Percentiles rank a stretch among this genome's conserved stretches.
phyloP scores from a whole-genome alignment of 37 sponge, comb jelly and placozoan species.

The Cliona cf. orientalis region DNA sequence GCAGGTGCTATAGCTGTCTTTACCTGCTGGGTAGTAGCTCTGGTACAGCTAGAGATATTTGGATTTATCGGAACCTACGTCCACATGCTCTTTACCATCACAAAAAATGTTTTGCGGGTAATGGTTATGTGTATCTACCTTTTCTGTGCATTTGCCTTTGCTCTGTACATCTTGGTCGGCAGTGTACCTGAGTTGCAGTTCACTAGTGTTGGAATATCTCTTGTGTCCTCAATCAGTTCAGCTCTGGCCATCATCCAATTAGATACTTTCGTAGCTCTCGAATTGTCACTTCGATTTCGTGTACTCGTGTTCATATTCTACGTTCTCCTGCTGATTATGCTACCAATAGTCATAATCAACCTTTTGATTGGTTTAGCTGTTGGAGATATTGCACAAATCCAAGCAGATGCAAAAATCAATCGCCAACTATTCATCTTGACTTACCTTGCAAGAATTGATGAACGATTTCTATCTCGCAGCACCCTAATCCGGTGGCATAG shows the following conservation, averaged over 20 bases:
- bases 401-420: constrained; percentile 63
- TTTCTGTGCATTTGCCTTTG: constrained; percentile 74
- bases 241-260: constrained; percentile 65
- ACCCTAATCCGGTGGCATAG: too few species aligned
- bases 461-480: too few species aligned
- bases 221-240: constrained; percentile 50
- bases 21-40: constrained; percentile 79
- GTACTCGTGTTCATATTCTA: constrained; percentile 59
- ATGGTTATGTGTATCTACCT: constrained; percentile 43
- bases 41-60: constrained; percentile 49
- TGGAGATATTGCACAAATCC: constrained; percentile 84
- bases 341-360: constrained; percentile 81
- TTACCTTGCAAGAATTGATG: too few species aligned
- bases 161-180: constrained; percentile 69
- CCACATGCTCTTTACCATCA: constrained; percentile 78
- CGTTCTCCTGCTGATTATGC: constrained; percentile 45
- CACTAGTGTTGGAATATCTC: constrained; percentile 22
- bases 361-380: constrained; percentile 93
- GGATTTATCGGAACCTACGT: constrained; percentile 79
- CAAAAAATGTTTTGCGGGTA: constrained; percentile 58
- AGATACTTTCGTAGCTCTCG: constrained; percentile 11
- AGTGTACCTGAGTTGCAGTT: constrained; percentile 6
- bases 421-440: too few species aligned
- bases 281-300: constrained; percentile 29
- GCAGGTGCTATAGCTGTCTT: constrained; percentile 77